phyloP scores from a whole-genome alignment of 2,888 invertebrate genomes.

The Macrophya alboannulata region DNA sequence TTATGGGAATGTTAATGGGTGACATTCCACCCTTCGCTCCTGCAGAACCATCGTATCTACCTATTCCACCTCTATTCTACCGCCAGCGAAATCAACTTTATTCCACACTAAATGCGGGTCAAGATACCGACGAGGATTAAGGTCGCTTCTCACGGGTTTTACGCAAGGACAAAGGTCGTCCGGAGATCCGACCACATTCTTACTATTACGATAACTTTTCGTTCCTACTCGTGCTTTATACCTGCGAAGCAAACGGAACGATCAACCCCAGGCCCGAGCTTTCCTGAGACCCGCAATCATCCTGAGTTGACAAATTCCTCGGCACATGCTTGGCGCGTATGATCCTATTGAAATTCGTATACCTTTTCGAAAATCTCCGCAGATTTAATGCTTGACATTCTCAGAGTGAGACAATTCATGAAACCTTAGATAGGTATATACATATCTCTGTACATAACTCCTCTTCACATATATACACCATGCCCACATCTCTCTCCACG shows the following conservation, averaged over 20 bases:
- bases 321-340: not conserved
- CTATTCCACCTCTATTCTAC: not conserved
- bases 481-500: not conserved
- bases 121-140: slow-evolving; percentile 39
- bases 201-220: slow-evolving; percentile 3
- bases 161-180: slow-evolving; percentile 40
- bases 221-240: not conserved
- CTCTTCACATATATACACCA: not conserved
- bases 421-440: not conserved
- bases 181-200: slow-evolving; percentile 35
- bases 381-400: not conserved
- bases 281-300: slow-evolving; percentile 10
- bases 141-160: slow-evolving; percentile 52
- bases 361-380: not conserved
- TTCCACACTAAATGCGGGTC: slow-evolving; percentile 35
- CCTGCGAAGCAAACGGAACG: not conserved
- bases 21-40: slow-evolving; percentile 74
- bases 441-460: not conserved
- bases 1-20: slow-evolving; percentile 77
- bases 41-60: slow-evolving; percentile 35
- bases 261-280: not conserved
- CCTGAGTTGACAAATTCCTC: not conserved
- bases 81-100: slow-evolving; percentile 49
- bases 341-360: not conserved
- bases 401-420: not conserved